Evolutionary conservation across 2,888 invertebrate species (phyloP), one percentile per base, ranked within the genome.

Genomic region (Platynereis dumerilii): DNA sequence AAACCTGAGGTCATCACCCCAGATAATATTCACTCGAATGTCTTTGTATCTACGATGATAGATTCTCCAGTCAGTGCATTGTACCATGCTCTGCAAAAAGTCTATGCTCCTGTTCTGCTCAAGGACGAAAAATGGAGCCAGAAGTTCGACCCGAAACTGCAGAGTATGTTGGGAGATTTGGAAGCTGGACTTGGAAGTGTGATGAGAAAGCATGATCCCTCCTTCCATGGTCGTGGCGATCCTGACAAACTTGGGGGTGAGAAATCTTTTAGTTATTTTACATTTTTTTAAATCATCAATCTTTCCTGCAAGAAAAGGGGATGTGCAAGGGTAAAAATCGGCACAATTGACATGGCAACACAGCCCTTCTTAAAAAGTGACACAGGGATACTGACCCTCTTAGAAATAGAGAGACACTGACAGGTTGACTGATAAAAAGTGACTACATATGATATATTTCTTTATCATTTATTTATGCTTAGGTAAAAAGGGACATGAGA

Each of bases 21-120:
- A 12, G 87, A 88, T 54, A 89, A 89, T 78, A 81, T 89, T 58
- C 85, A 87, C 67, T 83, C 83, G 26, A 85, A 86, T 67, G 83
- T 90, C 52, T 87, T 88, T 74, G 86, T 90, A 5, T 87, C 88
- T 2, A 88, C 89, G 0, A 85, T 90, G 80, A 77, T 86, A 52
- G 89, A 88, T 72, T 87, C 89, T 27, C 88, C 89, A 15, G 82
- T 88, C 29, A 85, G 86, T 59, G 86, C 88, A 1, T 84, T 90
- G 22, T 89, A 89, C 77, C 87, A 89, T 78, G 84, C 87, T 42
- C 83, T 90, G 34, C 88, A 88, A 73, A 88, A 88, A 34, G 57
- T 58, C 17, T 71, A 65, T 55, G 71, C 68, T 17, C 82, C 82
- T 27, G 58, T 80, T 29, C 75, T 87, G 58, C 77, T 87, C 57